phyloP scores from a whole-genome alignment of 2,113 vertebrate genomes.

The Mungos mungo region DNA sequence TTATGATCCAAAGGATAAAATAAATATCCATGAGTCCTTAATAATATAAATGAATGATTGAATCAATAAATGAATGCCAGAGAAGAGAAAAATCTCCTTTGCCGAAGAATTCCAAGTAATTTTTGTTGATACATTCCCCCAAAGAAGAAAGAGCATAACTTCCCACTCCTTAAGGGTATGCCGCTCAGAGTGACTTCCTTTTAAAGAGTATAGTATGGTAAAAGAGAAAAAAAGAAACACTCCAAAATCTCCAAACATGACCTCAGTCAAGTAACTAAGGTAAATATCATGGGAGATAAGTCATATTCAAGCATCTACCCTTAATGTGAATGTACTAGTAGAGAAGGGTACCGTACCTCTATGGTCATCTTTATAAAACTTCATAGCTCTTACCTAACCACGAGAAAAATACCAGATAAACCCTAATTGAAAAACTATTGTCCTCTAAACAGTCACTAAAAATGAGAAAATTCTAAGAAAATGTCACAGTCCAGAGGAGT shows the following conservation, averaged over 20 bases:
- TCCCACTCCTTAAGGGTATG: not conserved
- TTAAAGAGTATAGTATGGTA: not conserved
- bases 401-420: not conserved
- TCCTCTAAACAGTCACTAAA: not conserved
- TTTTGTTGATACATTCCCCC: not conserved
- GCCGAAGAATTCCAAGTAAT: not conserved
- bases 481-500: not conserved
- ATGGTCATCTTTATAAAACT: not conserved
- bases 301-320: not conserved
- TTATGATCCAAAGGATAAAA: not conserved
- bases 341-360: not conserved
- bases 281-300: not conserved
- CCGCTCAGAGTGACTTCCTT: not conserved
- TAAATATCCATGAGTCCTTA: not conserved
- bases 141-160: not conserved
- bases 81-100: not conserved
- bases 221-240: not conserved
- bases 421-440: not conserved
- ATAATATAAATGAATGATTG: slow-evolving; percentile 14
- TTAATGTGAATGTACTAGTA: not conserved
- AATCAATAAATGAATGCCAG: not conserved
- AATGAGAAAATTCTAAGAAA: not conserved
- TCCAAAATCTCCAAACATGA: not conserved
- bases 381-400: not conserved
- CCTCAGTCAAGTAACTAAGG: not conserved